Conservation (phyloP, 2,113 vertebrate species). For the Anseranas semipalmata region DNA sequence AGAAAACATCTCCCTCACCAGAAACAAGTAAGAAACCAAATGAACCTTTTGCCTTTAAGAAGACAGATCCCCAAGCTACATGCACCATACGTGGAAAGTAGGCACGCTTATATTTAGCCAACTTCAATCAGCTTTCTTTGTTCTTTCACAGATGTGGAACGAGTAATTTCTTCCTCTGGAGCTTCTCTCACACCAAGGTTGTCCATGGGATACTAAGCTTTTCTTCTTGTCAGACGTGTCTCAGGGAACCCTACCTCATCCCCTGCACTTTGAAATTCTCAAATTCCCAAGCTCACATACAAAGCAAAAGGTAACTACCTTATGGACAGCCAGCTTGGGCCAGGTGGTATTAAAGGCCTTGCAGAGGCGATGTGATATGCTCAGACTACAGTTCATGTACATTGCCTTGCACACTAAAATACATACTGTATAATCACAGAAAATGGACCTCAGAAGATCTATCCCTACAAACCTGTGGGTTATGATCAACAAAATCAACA, state of each 20-base stretch:
- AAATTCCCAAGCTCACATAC: not conserved
- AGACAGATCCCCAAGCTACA: not conserved
- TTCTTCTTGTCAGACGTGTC: not conserved
- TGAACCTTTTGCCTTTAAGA: not conserved
- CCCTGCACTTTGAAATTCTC: not conserved
- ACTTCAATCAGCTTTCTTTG: not conserved
- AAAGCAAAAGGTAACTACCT: not conserved
- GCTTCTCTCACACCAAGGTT: not conserved
- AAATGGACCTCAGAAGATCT: not conserved
- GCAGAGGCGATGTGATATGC: accelerated
- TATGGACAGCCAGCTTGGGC: not conserved
- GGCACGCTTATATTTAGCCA: not conserved
- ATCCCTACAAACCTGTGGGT: not conserved
- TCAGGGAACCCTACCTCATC: not conserved
- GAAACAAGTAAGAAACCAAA: not conserved
- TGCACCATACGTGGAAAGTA: not conserved
- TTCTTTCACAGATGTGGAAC: not conserved
- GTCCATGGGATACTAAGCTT: not conserved
- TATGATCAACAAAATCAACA: not conserved
- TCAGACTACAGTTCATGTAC: not conserved
- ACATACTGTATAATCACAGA: too few relatives aligned
- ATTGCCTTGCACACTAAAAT: not conserved
- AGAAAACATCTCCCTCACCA: not conserved
- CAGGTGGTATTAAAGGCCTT: accelerated
- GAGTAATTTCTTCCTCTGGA: not conserved